Conservation (phyloP, 2,888 invertebrate genomes). For the Limulus polyphemus region DNA sequence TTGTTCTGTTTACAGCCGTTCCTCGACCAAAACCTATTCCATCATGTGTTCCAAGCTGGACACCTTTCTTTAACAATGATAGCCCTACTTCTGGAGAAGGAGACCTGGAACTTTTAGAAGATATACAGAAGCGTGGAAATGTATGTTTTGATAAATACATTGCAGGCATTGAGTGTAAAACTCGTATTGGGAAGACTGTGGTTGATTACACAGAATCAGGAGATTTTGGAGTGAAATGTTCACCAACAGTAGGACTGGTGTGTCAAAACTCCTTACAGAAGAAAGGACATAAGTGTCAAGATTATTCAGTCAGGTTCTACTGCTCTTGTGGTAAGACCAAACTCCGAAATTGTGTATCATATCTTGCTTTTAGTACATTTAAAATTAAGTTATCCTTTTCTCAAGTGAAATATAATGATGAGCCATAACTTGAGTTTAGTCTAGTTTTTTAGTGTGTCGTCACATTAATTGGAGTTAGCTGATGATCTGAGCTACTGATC, state of each 20-base stretch:
- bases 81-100: constrained; percentile 27
- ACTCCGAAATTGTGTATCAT: too few relatives aligned
- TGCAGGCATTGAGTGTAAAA: constrained; percentile 30
- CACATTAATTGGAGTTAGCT: too few relatives aligned
- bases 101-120: constrained; percentile 30
- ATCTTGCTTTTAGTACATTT: too few relatives aligned
- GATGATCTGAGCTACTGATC: too few relatives aligned
- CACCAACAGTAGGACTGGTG: constrained; percentile 21
- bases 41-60: constrained; percentile 3
- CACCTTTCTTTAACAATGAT: constrained; percentile 30
- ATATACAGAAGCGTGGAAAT: constrained; percentile 23
- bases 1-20: too few relatives aligned
- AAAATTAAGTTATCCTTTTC: not conserved
- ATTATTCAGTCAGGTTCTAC: constrained; percentile 23
- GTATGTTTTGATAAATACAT: constrained; percentile 29
- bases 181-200: constrained; percentile 7
- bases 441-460: too few relatives aligned
- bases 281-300: constrained; percentile 8
- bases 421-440: not conserved
- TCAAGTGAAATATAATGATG: too few relatives aligned
- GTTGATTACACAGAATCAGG: constrained; percentile 28
- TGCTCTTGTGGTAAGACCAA: constrained; percentile 22
- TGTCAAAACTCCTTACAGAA: constrained; percentile 24
- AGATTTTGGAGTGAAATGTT: constrained; percentile 27
- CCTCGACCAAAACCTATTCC: too few relatives aligned